Conservation (phyloP, 1,140 invertebrate genomes). For the Pissodes strobi region DNA sequence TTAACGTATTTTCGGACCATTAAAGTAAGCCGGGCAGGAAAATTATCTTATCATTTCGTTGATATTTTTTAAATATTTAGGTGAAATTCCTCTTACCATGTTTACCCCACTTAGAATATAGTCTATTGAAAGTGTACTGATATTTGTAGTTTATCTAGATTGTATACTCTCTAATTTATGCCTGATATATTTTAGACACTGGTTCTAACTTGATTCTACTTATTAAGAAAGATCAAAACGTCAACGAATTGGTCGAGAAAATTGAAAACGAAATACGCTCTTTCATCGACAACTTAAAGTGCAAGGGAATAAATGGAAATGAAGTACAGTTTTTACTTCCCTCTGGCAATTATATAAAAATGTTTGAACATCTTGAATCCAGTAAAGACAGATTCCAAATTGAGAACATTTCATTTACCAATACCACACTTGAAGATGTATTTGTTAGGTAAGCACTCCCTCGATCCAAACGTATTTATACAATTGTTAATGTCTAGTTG, state of each 20-base stretch:
- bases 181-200: conserved; percentile 45
- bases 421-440: conserved; percentile 74
- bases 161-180: no score
- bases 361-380: conserved; percentile 63
- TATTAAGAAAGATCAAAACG: conserved; percentile 9
- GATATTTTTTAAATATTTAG: no score
- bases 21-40: no score
- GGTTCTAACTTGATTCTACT: conserved; percentile 46
- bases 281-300: conserved; percentile 56
- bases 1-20: no score
- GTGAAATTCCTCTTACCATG: no score
- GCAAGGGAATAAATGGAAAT: conserved; percentile 59
- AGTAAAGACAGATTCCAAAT: conserved; percentile 60
- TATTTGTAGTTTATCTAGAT: no score
- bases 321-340: conserved; percentile 57
- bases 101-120: no score
- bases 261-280: conserved; percentile 41
- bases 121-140: no score
- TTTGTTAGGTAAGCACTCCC: conserved; percentile 69
- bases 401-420: conserved; percentile 63
- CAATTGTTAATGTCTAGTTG: no score
- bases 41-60: no score
- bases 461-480: no score
- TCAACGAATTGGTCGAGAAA: conserved; percentile 1
- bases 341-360: conserved; percentile 45